A percentile compares a stretch with the other conserved stretches of the same genome.
phyloP scores from a whole-genome alignment of 2,888 invertebrate species.

The Mythimna vitellina region DNA sequence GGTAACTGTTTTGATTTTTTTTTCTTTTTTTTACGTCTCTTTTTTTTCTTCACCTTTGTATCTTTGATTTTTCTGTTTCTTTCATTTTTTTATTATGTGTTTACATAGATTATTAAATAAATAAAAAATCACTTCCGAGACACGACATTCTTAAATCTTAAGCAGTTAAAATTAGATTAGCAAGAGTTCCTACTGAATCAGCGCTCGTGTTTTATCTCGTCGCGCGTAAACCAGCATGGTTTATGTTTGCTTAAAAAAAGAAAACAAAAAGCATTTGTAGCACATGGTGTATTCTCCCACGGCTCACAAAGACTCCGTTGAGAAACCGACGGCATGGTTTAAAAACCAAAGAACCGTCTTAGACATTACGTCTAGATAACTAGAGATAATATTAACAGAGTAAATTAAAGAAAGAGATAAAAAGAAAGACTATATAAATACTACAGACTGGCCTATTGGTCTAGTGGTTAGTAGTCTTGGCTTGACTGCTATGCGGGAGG shows the following conservation, averaged over 20 bases:
- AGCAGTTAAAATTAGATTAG: constrained; percentile 40
- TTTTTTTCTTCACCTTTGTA: no score
- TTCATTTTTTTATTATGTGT: no score
- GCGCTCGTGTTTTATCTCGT: constrained; percentile 52
- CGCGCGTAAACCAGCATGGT: constrained; percentile 6
- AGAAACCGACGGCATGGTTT: constrained; percentile 62
- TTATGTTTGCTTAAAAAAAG: constrained; percentile 52
- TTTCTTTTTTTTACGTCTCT: no score
- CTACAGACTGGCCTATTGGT: no score
- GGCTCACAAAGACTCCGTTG: constrained; percentile 67
- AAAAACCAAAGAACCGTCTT: constrained; percentile 59
- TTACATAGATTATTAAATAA: no score
- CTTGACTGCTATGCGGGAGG: no score
- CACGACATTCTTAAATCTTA: neutral
- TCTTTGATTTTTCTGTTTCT: no score
- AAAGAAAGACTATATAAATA: no score
- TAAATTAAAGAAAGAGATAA: neutral
- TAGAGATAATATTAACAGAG: neutral
- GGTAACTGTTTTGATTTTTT: no score
- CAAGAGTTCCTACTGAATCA: constrained; percentile 34
- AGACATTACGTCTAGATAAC: constrained; percentile 24
- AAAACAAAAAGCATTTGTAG: constrained; percentile 47
- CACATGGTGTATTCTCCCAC: constrained; percentile 69
- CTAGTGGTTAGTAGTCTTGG: no score
- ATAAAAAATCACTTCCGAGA: neutral